Evolutionary conservation across 2,888 invertebrate genomes (phyloP).

Genomic region (Nudaria mundana): DNA sequence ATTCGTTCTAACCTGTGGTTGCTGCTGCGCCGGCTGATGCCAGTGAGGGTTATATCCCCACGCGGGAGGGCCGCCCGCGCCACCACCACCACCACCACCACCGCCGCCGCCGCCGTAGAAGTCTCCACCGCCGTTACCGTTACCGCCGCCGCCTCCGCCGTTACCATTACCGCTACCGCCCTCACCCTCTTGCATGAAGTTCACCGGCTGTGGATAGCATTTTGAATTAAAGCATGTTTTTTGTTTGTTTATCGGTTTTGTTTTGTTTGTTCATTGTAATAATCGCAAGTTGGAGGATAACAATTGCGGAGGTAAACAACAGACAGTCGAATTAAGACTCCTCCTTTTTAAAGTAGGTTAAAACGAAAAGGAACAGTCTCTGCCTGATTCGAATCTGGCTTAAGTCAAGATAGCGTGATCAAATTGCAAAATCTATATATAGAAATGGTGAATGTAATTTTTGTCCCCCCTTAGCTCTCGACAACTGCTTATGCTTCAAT

Average conservation of each 20-base stretch:
- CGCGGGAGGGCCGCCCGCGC: slow-evolving; percentile 55
- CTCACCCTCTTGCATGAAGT: slow-evolving; percentile 69
- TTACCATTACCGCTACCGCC: slow-evolving; percentile 45
- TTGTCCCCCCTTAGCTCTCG: too few relatives aligned
- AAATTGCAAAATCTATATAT: too few relatives aligned
- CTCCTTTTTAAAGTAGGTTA: too few relatives aligned
- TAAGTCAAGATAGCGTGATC: too few relatives aligned
- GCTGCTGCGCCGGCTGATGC: slow-evolving; percentile 74
- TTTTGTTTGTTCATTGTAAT: too few relatives aligned
- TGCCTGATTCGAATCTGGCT: too few relatives aligned
- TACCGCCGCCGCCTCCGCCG: slow-evolving; percentile 28
- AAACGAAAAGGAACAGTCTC: too few relatives aligned
- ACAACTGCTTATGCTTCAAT: too few relatives aligned
- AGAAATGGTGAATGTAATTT: too few relatives aligned
- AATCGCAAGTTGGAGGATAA: not conserved
- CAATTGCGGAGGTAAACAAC: not conserved
- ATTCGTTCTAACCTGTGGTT: slow-evolving; percentile 70
- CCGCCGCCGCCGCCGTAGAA: slow-evolving; percentile 34
- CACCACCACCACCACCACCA: slow-evolving; percentile 33
- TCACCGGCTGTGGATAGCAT: slow-evolving; percentile 58
- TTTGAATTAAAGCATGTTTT: too few relatives aligned
- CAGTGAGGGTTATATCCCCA: slow-evolving; percentile 82
- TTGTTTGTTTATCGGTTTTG: too few relatives aligned
- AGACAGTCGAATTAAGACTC: too few relatives aligned
- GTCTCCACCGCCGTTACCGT: slow-evolving; percentile 38